phyloP scores from a whole-genome alignment of 2,113 vertebrate species.

The Leiothrix lutea region DNA sequence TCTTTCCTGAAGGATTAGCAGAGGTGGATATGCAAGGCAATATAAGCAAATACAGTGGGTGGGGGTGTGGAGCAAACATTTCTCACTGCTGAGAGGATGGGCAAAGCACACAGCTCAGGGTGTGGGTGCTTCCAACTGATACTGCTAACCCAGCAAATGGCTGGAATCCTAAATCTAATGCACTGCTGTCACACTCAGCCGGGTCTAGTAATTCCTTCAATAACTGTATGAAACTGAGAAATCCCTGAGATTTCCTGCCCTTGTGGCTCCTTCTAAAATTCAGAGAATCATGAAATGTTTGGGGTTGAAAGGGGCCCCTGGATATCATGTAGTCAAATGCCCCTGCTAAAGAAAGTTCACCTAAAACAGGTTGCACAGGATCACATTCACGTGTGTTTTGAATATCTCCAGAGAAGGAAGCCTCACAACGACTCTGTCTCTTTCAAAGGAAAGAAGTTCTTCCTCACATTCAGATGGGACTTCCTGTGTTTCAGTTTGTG shows the following conservation, averaged over 20 bases:
- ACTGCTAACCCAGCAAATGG: background rate
- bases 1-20: background rate
- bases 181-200: rapidly evolving
- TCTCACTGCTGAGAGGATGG: background rate
- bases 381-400: background rate
- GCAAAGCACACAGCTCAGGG: background rate
- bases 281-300: background rate
- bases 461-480: background rate
- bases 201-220: background rate
- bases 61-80: background rate
- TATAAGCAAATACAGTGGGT: background rate
- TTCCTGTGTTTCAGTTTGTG: background rate
- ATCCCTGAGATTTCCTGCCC: background rate
- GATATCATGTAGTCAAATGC: background rate
- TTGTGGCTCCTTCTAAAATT: background rate
- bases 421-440: background rate
- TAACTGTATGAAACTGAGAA: background rate
- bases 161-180: background rate
- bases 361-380: background rate
- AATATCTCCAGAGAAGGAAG: background rate
- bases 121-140: background rate
- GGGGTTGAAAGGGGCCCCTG: background rate
- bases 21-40: background rate
- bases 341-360: background rate
- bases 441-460: background rate